phyloP scores from a whole-genome alignment of 2,888 invertebrate genomes.

The Mongoloraphidia duomilia region DNA sequence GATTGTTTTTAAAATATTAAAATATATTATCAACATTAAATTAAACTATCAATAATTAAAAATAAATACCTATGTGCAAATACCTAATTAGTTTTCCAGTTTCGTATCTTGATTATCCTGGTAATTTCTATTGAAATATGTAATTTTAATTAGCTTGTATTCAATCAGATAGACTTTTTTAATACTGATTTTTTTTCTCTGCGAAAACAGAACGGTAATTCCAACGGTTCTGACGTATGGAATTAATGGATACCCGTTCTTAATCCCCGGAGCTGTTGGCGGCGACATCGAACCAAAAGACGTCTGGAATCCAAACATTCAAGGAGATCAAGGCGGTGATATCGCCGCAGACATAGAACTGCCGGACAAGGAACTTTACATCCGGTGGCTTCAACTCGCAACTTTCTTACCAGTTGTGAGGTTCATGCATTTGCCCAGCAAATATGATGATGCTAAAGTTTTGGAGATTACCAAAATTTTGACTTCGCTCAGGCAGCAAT shows the following conservation, averaged over 20 bases:
- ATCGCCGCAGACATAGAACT: constrained; percentile 31
- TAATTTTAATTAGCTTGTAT: too few species aligned
- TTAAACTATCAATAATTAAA: too few species aligned
- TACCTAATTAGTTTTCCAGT: too few species aligned
- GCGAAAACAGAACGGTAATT: constrained; percentile 52
- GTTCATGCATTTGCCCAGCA: constrained; percentile 79
- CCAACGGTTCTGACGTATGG: constrained; percentile 81
- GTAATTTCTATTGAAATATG: too few species aligned
- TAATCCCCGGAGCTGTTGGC: constrained; percentile 88
- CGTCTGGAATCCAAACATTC: constrained; percentile 22
- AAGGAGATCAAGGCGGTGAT: constrained; percentile 23
- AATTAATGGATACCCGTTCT: constrained; percentile 81
- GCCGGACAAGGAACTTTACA: constrained; percentile 69
- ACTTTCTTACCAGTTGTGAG: constrained; percentile 86
- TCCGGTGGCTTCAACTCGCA: constrained; percentile 81
- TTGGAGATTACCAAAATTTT: constrained; percentile 63
- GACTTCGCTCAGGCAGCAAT: constrained; percentile 57
- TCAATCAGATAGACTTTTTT: too few species aligned
- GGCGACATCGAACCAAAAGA: constrained; percentile 63
- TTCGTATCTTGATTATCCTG: too few species aligned
- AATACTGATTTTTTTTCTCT: too few species aligned
- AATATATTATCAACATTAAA: too few species aligned
- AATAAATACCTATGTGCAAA: too few species aligned
- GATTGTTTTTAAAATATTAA: too few species aligned
- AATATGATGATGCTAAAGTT: constrained; percentile 67